Conservation (phyloP, 2,797 vertebrate genomes). For the Catostomus latipinnis region DNA sequence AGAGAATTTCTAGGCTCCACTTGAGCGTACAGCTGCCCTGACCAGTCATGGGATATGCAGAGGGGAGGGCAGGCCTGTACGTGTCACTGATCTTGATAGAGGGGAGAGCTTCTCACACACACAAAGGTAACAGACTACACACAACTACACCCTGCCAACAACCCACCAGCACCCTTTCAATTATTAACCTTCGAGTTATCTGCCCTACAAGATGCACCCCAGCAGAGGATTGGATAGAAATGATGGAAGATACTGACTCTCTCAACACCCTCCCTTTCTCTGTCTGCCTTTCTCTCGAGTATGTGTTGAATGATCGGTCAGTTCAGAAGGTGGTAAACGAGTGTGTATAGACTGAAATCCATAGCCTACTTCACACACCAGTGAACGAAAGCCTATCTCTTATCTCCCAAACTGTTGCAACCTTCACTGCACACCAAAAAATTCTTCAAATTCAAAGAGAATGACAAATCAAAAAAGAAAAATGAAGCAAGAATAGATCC, state of each 20-base stretch:
- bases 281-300: conserved; percentile 57
- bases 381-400: neutral
- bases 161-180: conserved; percentile 40
- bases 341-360: conserved; percentile 58
- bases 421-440: neutral
- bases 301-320: conserved; percentile 68
- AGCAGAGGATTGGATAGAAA: conserved; percentile 10
- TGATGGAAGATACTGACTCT: conserved; percentile 4
- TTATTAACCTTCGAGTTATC: conserved; percentile 38
- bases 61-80: conserved; percentile 36
- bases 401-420: neutral
- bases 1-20: conserved; percentile 26
- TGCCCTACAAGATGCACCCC: conserved; percentile 22
- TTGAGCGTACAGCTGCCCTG: conserved; percentile 35
- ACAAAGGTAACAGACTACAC: conserved; percentile 31
- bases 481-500: neutral
- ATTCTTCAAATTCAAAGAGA: conserved; percentile 16
- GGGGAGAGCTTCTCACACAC: conserved; percentile 25
- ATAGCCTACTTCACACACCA: conserved; percentile 23
- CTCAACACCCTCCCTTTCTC: conserved; percentile 49
- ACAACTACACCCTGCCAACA: conserved; percentile 45
- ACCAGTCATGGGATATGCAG: conserved; percentile 42
- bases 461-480: neutral
- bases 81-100: conserved; percentile 39
- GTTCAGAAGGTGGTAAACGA: conserved; percentile 70